Conservation (phyloP, 1,140 invertebrate species). For the Pollicipes pollicipes region DNA sequence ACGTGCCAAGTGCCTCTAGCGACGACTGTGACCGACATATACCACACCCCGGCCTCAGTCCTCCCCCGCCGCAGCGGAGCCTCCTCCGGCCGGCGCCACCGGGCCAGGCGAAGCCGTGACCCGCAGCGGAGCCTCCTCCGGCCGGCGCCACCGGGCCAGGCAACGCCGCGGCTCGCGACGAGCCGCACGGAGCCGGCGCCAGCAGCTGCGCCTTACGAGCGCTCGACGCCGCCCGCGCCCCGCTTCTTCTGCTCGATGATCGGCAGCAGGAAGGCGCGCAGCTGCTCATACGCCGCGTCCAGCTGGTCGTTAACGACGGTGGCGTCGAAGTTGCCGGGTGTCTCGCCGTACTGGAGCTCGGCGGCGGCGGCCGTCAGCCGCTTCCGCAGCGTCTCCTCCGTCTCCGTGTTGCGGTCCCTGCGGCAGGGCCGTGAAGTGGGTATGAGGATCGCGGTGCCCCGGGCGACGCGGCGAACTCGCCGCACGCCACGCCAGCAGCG, state of each 20-base stretch:
- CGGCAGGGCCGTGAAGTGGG: conserved; percentile 5
- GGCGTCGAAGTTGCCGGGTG: conserved; percentile 68
- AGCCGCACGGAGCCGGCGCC: no score
- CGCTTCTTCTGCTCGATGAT: conserved; percentile 28
- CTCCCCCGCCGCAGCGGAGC: no score
- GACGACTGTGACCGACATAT: no score
- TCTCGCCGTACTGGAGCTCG: conserved; percentile 67
- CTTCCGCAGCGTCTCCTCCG: conserved; percentile 58
- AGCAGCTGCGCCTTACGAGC: neutral
- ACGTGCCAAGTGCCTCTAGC: no score
- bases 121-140: no score
- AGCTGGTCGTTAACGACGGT: conserved; percentile 81
- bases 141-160: no score
- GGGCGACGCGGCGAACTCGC: neutral
- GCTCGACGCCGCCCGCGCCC: no score
- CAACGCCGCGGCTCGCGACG: no score
- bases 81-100: no score
- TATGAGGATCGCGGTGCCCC: neutral
- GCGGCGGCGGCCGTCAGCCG: conserved; percentile 49
- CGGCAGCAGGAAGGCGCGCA: conserved; percentile 47
- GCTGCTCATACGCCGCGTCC: conserved; percentile 63
- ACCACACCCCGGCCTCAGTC: no score
- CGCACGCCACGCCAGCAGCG: no score
- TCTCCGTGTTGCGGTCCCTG: conserved; percentile 58
- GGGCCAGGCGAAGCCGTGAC: no score